Conservation (phyloP, 2,888 invertebrate genomes). For the Cheilosia scutellata region DNA sequence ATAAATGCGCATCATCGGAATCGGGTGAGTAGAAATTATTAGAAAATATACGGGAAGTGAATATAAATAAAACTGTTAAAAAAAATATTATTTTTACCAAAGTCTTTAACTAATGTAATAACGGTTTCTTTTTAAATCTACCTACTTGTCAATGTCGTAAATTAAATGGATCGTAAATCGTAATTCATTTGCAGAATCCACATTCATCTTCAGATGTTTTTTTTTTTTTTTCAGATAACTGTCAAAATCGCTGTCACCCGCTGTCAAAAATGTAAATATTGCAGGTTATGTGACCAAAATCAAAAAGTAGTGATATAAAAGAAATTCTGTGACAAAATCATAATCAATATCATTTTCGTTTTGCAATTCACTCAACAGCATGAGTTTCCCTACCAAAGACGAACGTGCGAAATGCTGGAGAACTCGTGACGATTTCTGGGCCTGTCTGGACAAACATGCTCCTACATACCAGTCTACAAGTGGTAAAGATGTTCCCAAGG, state of each 20-base stretch:
- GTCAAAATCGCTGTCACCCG: background rate
- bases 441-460: slow-evolving; percentile 91
- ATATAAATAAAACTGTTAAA: no score
- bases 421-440: slow-evolving; percentile 94
- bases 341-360: background rate
- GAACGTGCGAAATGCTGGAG: slow-evolving; percentile 93
- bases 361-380: slow-evolving; percentile 80
- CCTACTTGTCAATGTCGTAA: no score
- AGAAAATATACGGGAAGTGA: no score
- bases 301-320: slow-evolving; percentile 8
- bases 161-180: background rate
- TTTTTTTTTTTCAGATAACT: slow-evolving; percentile 6
- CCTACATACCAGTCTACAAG: slow-evolving; percentile 84
- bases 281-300: slow-evolving; percentile 67
- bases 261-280: slow-evolving; percentile 54
- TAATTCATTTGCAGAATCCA: background rate
- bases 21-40: no score
- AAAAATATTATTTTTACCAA: no score
- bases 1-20: no score
- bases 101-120: no score
- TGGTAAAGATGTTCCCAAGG: slow-evolving; percentile 85
- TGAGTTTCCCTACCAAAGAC: slow-evolving; percentile 93
- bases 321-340: slow-evolving; percentile 1
- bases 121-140: no score
- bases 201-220: slow-evolving; percentile 7